Evolutionary conservation across 2,888 invertebrate genomes (phyloP).

Genomic region (Polydrusus pterygomalis): DNA sequence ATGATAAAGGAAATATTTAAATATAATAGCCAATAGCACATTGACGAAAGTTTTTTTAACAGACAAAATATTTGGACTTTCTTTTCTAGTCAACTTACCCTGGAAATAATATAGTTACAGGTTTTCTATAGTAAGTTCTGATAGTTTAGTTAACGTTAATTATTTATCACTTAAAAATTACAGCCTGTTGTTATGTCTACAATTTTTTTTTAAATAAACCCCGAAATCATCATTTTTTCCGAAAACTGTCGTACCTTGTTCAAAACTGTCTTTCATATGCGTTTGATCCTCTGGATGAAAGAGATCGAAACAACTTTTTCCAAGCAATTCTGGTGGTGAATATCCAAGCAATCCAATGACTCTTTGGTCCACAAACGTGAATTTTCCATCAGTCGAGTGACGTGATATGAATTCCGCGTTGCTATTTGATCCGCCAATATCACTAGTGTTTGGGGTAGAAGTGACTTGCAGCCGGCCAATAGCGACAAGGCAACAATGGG

Average conservation of each 20-base stretch:
- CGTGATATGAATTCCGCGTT: slow-evolving; percentile 97
- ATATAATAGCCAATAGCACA: background rate
- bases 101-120: no score
- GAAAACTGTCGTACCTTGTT: slow-evolving; percentile 81
- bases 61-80: background rate
- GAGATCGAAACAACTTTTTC: slow-evolving; percentile 97
- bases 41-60: slow-evolving; percentile 5
- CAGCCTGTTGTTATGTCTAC: no score
- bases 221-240: no score
- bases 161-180: no score
- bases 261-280: slow-evolving; percentile 98
- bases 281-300: slow-evolving; percentile 98
- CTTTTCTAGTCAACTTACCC: no score
- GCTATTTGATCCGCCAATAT: slow-evolving; percentile 89
- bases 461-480: slow-evolving; percentile 98
- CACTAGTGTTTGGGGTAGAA: slow-evolving; percentile 94
- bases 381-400: slow-evolving; percentile 97
- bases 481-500: slow-evolving; percentile 97
- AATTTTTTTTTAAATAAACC: no score
- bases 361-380: slow-evolving; percentile 98
- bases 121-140: no score
- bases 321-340: slow-evolving; percentile 94
- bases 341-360: slow-evolving; percentile 94
- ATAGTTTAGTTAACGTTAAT: no score
- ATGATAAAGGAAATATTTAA: no score